Evolutionary conservation across 2,797 vertebrate species (phyloP).

Genomic region (Telmatherina bonti): DNA sequence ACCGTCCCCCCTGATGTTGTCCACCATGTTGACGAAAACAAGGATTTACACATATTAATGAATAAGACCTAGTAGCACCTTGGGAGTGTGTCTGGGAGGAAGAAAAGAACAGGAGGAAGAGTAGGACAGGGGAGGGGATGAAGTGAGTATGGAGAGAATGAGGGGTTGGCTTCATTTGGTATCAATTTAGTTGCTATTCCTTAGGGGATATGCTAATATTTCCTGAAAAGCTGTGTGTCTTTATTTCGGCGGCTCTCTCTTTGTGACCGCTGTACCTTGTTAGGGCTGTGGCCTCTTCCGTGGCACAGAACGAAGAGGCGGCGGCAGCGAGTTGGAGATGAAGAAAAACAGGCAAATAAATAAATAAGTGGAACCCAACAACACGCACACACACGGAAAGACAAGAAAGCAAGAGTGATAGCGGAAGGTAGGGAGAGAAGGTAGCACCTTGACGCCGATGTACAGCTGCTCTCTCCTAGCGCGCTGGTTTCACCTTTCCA

Average conservation of each 20-base stretch:
- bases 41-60: constrained; percentile 94
- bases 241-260: constrained; percentile 64
- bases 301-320: constrained; percentile 67
- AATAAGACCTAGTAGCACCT: constrained; percentile 89
- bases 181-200: constrained; percentile 95
- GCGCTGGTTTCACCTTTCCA: constrained; percentile 89
- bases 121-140: constrained; percentile 5
- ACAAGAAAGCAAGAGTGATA: constrained; percentile 71
- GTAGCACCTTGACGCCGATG: constrained; percentile 94
- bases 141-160: constrained; percentile 43
- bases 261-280: constrained; percentile 94
- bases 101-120: constrained; percentile 32
- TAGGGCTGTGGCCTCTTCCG: constrained; percentile 92
- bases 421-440: constrained; percentile 79
- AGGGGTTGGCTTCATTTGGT: constrained; percentile 74
- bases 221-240: constrained; percentile 87
- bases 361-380: constrained; percentile 78
- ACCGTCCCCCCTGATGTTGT: constrained; percentile 82
- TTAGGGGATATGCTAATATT: constrained; percentile 86
- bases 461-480: constrained; percentile 94
- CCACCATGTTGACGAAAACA: constrained; percentile 75
- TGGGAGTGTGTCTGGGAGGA: constrained; percentile 77
- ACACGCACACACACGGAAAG: constrained; percentile 66
- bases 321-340: constrained; percentile 58
- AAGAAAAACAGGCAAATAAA: constrained; percentile 71